Base-by-base conservation (phyloP, 2,888 invertebrate species). In the Pherbina coryleti region DNA sequence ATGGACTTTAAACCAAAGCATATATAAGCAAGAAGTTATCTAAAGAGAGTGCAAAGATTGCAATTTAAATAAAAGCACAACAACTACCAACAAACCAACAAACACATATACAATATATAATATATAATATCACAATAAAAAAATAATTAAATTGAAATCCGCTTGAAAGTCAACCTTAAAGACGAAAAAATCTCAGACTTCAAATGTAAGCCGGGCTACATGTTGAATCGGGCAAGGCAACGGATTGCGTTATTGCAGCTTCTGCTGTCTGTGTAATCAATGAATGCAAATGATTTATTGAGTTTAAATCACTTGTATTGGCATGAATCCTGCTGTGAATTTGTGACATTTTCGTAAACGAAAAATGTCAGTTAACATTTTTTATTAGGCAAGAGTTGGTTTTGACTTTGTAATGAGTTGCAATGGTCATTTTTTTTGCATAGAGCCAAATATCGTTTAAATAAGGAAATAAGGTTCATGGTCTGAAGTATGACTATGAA, bases 301-400 rank as follows among this genome's bases (percentile, higher is more conserved):
- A 88, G 86, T 87, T 88, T 87, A 87, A 87, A 87, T 87, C 87
- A 87, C 86, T 88, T 87, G 88, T 86, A 87, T 88, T 88, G 87
- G 88, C 87, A 87, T 85, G 84, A 85, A 84, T 86, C 87, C 88
- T 88, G 87, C 87, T 87, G 87, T 86, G 87, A 88, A 85, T 87
- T 88, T 87, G 87, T 87, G 87, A 87, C 87, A 87, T 88, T 87
- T 88, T 88, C 82, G 88, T 88, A 87, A 87, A 88, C 88, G 87
- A 87, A 87, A 87, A 87, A 87, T 85, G 87, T 86, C 87, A 87
- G 87, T 87, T 88, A 88, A 83, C 81, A 85, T 83, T 88, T 86
- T 87, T 87, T 87, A 87, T 87, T 86, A 83, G 84, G 51, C 49
- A 9, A 31, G 49, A 19, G n/a, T 55, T 66, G 53, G 28, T 60